Percentiles rank a stretch among this genome's conserved stretches.
These are phyloP conservation scores for Hypomecis punctinalis DNA, from an alignment of 2,888 invertebrate species.

Conservation along the genomic window DNA sequence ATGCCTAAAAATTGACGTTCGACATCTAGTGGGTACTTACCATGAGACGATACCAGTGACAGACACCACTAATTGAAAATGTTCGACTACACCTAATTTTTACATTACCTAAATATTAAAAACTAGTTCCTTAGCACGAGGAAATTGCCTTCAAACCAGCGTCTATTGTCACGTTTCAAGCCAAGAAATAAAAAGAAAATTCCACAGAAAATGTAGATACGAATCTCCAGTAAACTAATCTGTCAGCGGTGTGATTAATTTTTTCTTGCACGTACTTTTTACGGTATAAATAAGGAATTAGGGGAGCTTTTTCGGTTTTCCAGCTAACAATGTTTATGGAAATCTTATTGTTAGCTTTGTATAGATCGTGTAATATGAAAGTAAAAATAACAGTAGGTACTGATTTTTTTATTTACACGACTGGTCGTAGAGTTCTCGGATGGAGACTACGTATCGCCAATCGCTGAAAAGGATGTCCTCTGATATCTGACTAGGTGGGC, in stretches of 20 bases:
- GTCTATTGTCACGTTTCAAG: slow-evolving; percentile 38
- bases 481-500: too few relatives aligned
- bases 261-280: slow-evolving; percentile 18
- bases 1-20: too few relatives aligned
- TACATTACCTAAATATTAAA: background rate
- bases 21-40: too few relatives aligned
- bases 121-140: slow-evolving; percentile 24
- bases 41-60: too few relatives aligned
- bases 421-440: too few relatives aligned
- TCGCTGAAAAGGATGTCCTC: too few relatives aligned
- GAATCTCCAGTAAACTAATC: slow-evolving; percentile 38
- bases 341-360: slow-evolving; percentile 6
- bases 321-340: slow-evolving; percentile 7
- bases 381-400: background rate
- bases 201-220: slow-evolving; percentile 37
- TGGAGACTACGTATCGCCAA: too few relatives aligned
- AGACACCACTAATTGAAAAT: too few relatives aligned
- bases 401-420: background rate
- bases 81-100: too few relatives aligned
- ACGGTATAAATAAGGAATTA: slow-evolving; percentile 18
- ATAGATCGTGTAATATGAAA: too few relatives aligned
- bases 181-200: slow-evolving; percentile 44
- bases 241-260: slow-evolving; percentile 36
- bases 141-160: slow-evolving; percentile 59
- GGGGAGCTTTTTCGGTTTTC: slow-evolving; percentile 4